A percentile compares a stretch with the other conserved stretches of the same genome.
Evolutionary conservation across 2,113 vertebrate species (phyloP).

Genomic region (Petaurus breviceps): DNA sequence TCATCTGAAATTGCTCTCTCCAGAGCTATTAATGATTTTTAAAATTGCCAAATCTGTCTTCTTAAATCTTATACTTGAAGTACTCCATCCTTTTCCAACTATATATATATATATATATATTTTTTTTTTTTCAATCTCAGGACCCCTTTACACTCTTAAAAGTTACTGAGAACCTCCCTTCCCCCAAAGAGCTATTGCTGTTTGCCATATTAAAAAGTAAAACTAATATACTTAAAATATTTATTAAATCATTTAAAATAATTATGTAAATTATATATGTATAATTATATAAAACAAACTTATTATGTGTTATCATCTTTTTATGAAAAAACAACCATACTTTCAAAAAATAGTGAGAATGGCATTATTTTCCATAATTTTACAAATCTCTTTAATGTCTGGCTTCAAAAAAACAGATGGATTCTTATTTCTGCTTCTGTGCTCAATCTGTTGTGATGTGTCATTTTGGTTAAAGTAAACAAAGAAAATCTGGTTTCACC

Average conservation of each 20-base stretch:
- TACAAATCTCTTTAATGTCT: background rate
- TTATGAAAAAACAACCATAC: background rate
- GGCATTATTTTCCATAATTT: background rate
- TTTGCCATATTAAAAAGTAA: background rate
- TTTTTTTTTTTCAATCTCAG: background rate
- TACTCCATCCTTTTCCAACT: background rate
- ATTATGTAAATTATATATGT: no score
- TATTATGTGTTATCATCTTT: background rate
- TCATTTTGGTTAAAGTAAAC: background rate
- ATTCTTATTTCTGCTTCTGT: background rate
- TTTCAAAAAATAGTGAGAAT: background rate
- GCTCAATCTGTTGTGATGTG: background rate
- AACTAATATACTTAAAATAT: background rate
- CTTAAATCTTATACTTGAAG: background rate
- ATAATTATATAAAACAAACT: no score
- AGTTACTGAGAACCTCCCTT: background rate
- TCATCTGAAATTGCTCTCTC: background rate
- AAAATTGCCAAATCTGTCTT: background rate
- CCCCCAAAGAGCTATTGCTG: background rate
- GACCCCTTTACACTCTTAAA: background rate
- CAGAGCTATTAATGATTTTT: background rate
- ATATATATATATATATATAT: background rate
- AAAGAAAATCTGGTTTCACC: background rate
- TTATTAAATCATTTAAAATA: background rate
- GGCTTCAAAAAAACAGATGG: background rate